phyloP scores from a whole-genome alignment of 2,113 vertebrate genomes.

The Perccottus glenii region DNA sequence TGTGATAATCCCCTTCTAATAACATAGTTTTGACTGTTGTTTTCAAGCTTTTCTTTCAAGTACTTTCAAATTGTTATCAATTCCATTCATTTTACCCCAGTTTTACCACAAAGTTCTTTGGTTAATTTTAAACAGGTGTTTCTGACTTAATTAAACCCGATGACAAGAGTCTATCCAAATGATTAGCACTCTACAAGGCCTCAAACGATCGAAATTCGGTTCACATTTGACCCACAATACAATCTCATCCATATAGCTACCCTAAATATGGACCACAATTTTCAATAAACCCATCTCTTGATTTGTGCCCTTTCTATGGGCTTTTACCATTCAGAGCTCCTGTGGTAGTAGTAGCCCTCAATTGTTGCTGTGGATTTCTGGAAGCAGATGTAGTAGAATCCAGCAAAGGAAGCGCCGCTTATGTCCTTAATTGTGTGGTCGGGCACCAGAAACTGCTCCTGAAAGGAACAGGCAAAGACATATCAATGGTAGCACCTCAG shows the following conservation, averaged over 20 bases:
- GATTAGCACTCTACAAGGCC: no score
- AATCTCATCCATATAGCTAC: background rate
- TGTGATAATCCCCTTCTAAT: no score
- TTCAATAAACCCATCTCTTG: background rate
- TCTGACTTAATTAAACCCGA: no score
- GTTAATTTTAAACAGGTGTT: no score
- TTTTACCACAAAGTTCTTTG: no score
- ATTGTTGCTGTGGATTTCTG: conserved; percentile 99
- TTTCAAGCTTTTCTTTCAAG: no score
- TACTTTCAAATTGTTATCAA: no score
- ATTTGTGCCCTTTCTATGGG: background rate
- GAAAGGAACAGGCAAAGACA: background rate
- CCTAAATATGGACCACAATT: background rate
- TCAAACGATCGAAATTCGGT: no score
- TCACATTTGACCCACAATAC: no score
- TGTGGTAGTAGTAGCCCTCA: conserved; percentile 99
- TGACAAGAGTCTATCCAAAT: no score
- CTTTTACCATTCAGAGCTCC: conserved; percentile 97
- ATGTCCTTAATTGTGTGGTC: conserved; percentile 99
- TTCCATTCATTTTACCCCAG: no score
- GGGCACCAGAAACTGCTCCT: conserved; percentile 98
- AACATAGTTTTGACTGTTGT: no score
- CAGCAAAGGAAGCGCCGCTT: conserved; percentile 98
- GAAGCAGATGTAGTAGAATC: conserved; percentile 99
- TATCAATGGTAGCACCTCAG: background rate